Base-by-base conservation (phyloP, 2,113 vertebrate genomes). In the Clarias magur region DNA sequence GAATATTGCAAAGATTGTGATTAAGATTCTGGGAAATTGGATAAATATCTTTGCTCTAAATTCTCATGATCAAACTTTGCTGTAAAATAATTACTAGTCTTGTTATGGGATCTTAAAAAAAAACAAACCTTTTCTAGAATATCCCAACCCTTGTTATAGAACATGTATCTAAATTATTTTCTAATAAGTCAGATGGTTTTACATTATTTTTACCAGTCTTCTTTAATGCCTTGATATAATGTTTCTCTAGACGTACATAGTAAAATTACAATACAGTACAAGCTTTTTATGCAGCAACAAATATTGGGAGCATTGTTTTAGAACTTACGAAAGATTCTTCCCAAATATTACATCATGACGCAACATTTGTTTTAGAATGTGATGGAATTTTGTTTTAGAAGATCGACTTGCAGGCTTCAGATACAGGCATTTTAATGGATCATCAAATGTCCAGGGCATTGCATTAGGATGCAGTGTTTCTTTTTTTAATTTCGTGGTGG, bases 221-320 rank as follows among this genome's bases (percentile, higher is more conserved):
- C n/a, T 83, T 11, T 48, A 67, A 83, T 30, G 62, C 48, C 82
- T 70, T 30, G 42, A 70, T 53, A 4, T 30, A 21, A 54, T 68
- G 42, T 68, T 70, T 42, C 48, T 56, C 48, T 83, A 82, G 59
- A 82, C 6, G 48, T 48, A 63, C 59, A 62, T 38, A 63, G 30
- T 25, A 63, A 30, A 60, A 27, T 59, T 80, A 80, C 27, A 80
- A 80, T 80, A 48, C 48, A 57, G 56, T 27, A 59, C 57, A 62
- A 81, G 79, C 57, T 81, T 81, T 62, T 81, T 62, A 81, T 81
- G 79, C 57, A 81, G 79, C 79, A 21, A 62, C 79, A 62, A 62
- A 62, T 81, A 62, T 42, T 16, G 34, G 34, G 57, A 60, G 10
- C 30, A 0, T 62, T 81, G 79, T 81, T 38, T 59, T 81, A 81